These are phyloP conservation scores for Orthonyx spaldingii DNA, from an alignment of 2,113 vertebrate species.

Conservation along the genomic window DNA sequence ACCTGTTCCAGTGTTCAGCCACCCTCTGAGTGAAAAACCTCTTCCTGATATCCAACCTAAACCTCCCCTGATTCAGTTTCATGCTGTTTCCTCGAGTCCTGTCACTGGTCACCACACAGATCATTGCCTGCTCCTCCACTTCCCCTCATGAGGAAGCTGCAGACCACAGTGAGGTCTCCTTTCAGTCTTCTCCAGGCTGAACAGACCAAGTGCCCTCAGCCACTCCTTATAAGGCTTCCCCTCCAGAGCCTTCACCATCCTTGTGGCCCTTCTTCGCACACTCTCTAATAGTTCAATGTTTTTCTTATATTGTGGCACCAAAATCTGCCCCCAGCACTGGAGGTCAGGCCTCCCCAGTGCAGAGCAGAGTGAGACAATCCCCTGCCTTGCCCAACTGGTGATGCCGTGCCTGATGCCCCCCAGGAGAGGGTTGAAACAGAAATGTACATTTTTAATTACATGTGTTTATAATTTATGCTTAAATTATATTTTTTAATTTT, in stretches of 20 bases:
- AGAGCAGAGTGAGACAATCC: neutral
- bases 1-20: neutral
- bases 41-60: neutral
- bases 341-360: neutral
- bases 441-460: neutral
- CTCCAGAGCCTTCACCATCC: neutral
- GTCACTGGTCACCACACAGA: neutral
- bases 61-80: neutral
- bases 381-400: accelerated
- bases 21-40: neutral
- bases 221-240: neutral
- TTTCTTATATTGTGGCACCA: neutral
- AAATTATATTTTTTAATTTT: neutral
- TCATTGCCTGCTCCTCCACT: neutral
- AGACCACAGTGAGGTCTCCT: accelerated
- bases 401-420: neutral
- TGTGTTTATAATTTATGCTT: neutral
- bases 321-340: accelerated
- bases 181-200: neutral
- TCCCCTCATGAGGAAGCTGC: neutral
- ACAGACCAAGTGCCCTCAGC: neutral
- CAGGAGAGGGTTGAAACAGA: neutral
- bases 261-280: accelerated
- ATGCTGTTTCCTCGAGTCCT: neutral
- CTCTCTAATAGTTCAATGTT: neutral